Evolutionary conservation across 2,888 invertebrate species (phyloP), one percentile per base, ranked within the genome.

Genomic region (Hirtodrosophila histrioides): DNA sequence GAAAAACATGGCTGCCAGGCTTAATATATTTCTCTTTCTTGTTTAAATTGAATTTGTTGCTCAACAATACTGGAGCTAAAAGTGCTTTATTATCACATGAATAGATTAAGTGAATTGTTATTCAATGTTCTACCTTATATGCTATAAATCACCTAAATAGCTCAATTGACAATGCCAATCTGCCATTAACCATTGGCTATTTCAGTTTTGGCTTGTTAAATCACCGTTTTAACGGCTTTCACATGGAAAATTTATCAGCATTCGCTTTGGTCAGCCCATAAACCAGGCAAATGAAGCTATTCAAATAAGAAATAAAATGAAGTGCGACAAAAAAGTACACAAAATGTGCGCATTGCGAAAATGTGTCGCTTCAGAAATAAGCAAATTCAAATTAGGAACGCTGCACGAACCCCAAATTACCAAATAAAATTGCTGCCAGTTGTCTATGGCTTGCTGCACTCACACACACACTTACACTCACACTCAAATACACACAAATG

Each of bases 351-450:
- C 35, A 54, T 41, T 39, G 23, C 11, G 33, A 11, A 45, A 65
- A 45, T 39, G 17, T 11, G 50, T 10, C 8, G 39, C 37, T 5
- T 7, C 27, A 45, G 56, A 56, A 69, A 50, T 56, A 48, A 5
- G 27, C 27, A 41, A 64, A 75, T 75, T 60, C 24, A 65, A 73
- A 60, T 70, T 57, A 54, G 75, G 57, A 51, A 40, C 71, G 31
- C 46, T 35, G 24, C 71, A 57, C 27, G 51, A 44, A 27, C n/a
- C 29, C 17, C 27, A 48, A 73, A 57, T 72, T 45, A 51, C 33
- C 46, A 27, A 48, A 68, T 57, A 40, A 40, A 73, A 44, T 35
- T 46, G 33, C 41, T 44, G 24, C 46, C 23, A 10, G 9, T 50
- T 58, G 48, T 53, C 36, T 48, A 27, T 53, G 31, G 43, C 35